Conservation (phyloP, 2,113 vertebrate species). For the Xenopus borealis region DNA sequence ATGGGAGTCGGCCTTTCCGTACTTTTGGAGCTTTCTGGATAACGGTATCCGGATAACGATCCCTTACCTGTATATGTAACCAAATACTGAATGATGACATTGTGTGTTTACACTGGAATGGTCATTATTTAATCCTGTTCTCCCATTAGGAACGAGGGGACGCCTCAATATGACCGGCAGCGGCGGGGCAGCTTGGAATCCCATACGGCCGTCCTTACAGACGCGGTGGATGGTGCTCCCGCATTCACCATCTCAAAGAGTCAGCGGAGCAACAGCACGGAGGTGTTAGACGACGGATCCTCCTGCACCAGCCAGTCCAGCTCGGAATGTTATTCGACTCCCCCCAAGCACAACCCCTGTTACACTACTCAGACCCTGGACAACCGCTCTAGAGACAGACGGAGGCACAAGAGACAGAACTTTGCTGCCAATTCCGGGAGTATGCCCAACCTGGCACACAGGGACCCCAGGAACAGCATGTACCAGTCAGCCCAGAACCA, state of each 20-base stretch:
- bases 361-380: constrained; percentile 71
- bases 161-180: constrained; percentile 77
- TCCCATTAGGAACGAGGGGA: constrained; percentile 57
- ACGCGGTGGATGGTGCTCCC: constrained; percentile 60
- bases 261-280: constrained; percentile 90
- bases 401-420: constrained; percentile 77
- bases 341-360: constrained; percentile 58
- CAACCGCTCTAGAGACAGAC: constrained; percentile 72
- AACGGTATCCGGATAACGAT: no score
- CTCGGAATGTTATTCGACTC: constrained; percentile 72
- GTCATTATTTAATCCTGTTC: no score
- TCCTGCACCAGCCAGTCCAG: constrained; percentile 97
- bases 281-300: constrained; percentile 88
- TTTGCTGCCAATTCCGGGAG: constrained; percentile 80
- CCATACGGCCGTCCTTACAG: constrained; percentile 74
- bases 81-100: no score
- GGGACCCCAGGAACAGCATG: constrained; percentile 67
- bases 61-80: no score
- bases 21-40: no score
- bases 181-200: constrained; percentile 93
- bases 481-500: constrained; percentile 69
- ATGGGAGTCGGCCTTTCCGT: no score
- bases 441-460: constrained; percentile 91
- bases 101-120: no score
- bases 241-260: constrained; percentile 66